Evolutionary conservation across 2,797 vertebrate genomes (phyloP), one percentile per base, ranked within the genome.

Genomic region (Petrocephalus sullivani): DNA sequence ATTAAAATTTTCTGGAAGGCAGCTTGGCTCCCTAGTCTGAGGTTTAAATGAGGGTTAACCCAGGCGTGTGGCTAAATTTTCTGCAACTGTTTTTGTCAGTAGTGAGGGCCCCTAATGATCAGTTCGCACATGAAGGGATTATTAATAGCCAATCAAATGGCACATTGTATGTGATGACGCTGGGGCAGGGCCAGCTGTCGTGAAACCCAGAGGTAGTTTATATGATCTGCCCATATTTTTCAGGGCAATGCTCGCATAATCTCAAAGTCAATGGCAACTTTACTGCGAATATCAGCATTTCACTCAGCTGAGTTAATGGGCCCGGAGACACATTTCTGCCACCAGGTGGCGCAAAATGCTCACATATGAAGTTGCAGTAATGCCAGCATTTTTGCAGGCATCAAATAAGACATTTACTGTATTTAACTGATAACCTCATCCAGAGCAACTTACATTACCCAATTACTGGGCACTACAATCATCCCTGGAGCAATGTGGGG

Each of bases 51-150:
- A 92, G 88, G 49, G 91, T 91, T 91, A 90, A 90, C 85, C 90
- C 88, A 89, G 92, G 90, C 95, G 95, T 95, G 95, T 96, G 96
- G 96, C 93, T 92, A 92, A 90, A 37, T 93, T 93, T 95, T 91
- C 64, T 16, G 28, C 28, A 94, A 94, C 94, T 90, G 90, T 91
- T 94, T 92, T 88, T 90, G 91, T 91, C 88, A 71, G 90, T 89
- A 87, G 88, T 54, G 60, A 41, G 61, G 85, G 88, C 88, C 64
- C 81, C 91, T 96, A 96, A 96, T 95, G 93, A 95, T 86, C 41
- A 75, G 91, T 64, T 94, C 92, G 95, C 96, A 97, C 89, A 95
- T 95, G 96, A 46, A 46, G 41, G 96, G 89, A 82, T 7, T 91
- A 90, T 92, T 91, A 92, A 96, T 95, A 96, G 91, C 0, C 81